These are phyloP conservation scores for Wiebesia pumilae DNA, from an alignment of 1,140 invertebrate species.

Conservation along the genomic window DNA sequence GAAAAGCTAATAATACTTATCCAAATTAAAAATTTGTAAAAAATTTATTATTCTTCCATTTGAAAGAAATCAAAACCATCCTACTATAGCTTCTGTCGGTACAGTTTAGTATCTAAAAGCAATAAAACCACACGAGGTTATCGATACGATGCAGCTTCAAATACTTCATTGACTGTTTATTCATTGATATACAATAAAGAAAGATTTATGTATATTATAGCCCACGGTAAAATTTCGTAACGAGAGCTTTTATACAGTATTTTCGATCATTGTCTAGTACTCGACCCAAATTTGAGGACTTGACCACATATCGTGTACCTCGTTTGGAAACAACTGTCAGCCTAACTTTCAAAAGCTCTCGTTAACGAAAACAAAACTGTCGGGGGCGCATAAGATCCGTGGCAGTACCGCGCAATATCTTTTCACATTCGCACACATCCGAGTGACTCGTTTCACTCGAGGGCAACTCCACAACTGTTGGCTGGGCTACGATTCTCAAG, in stretches of 20 bases:
- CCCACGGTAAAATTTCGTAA: neutral
- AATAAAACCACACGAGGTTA: too few relatives aligned
- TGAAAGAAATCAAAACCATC: too few relatives aligned
- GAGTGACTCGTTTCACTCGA: constrained; percentile 6
- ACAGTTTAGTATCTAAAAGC: too few relatives aligned
- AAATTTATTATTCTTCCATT: too few relatives aligned
- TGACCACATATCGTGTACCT: neutral
- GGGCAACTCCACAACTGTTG: neutral
- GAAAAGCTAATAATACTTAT: too few relatives aligned
- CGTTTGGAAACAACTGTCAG: neutral
- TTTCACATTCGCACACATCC: neutral
- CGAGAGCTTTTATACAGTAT: neutral
- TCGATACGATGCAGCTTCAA: neutral
- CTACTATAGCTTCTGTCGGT: too few relatives aligned
- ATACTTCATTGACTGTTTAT: neutral
- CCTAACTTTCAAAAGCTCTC: neutral
- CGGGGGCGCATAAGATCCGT: neutral
- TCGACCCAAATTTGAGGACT: neutral
- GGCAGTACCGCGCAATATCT: neutral
- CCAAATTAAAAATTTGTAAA: too few relatives aligned
- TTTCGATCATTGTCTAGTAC: neutral
- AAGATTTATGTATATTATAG: neutral
- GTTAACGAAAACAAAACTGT: neutral
- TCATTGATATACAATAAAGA: neutral
- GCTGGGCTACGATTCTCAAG: neutral